Conservation (phyloP, 2,888 invertebrate genomes). For the Listrodromus nycthemerus region DNA sequence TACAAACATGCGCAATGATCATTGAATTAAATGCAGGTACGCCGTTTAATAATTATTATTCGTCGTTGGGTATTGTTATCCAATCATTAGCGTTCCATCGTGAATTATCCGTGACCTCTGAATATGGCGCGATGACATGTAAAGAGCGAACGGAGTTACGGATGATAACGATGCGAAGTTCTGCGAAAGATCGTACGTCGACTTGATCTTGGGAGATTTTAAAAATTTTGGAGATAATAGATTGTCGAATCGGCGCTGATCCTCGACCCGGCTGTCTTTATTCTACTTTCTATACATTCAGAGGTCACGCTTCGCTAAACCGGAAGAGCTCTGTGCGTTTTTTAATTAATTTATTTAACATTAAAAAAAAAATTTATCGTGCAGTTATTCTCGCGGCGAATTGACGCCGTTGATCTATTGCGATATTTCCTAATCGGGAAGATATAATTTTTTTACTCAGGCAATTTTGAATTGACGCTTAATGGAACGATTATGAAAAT, state of each 20-base stretch:
- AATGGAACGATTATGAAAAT: neutral
- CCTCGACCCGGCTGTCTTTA: neutral
- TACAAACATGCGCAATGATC: neutral
- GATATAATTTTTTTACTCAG: no score
- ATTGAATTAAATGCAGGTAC: neutral
- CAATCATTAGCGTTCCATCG: neutral
- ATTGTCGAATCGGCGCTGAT: slow-evolving; percentile 8
- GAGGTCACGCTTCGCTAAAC: neutral
- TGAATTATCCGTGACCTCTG: neutral
- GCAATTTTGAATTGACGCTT: no score
- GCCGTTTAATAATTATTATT: neutral
- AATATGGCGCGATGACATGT: slow-evolving; percentile 19
- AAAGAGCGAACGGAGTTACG: neutral
- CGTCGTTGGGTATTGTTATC: slow-evolving; percentile 18
- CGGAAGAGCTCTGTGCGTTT: no score
- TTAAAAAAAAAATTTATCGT: no score
- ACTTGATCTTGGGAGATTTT: neutral
- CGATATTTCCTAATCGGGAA: no score
- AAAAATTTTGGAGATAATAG: slow-evolving; percentile 12
- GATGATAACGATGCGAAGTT: neutral
- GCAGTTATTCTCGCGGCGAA: no score
- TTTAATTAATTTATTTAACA: no score
- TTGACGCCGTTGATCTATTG: no score
- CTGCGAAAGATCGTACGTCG: slow-evolving; percentile 1
- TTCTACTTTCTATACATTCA: neutral